A percentile compares a stretch with the other conserved stretches of the same genome.
Evolutionary conservation across 2,113 vertebrate species (phyloP).

Genomic region (Pituophis catenifer): DNA sequence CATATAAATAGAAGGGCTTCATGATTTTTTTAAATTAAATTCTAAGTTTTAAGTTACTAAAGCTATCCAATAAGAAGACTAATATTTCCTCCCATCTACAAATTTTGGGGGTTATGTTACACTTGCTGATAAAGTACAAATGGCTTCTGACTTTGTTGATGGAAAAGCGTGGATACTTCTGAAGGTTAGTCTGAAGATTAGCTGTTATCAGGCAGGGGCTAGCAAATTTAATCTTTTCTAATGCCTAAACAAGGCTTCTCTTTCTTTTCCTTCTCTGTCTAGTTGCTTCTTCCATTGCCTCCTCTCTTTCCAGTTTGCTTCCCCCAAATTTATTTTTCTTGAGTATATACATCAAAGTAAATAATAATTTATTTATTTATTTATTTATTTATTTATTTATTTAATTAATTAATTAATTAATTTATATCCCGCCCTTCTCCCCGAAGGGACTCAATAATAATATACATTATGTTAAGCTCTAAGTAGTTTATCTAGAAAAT

Average conservation of each 20-base stretch:
- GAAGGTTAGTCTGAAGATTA: background rate
- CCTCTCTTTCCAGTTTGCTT: background rate
- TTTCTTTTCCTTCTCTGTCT: background rate
- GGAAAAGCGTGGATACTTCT: background rate
- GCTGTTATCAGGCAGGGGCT: background rate
- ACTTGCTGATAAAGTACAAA: background rate
- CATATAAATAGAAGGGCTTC: background rate
- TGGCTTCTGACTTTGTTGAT: background rate
- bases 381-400: too few relatives aligned
- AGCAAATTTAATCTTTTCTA: background rate
- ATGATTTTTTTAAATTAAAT: background rate
- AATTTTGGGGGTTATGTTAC: background rate
- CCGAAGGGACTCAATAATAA: too few relatives aligned
- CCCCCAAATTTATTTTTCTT: background rate
- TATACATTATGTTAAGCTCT: background rate
- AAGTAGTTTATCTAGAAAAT: background rate
- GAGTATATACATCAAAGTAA: background rate
- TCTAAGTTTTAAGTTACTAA: background rate
- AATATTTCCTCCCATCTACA: background rate
- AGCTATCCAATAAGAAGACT: background rate
- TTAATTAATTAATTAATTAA: too few relatives aligned
- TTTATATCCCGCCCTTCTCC: too few relatives aligned
- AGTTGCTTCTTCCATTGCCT: background rate
- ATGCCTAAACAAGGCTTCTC: background rate
- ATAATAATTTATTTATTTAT: too few relatives aligned